A percentile compares a stretch with the other conserved stretches of the same genome.
Conservation (phyloP, 2,113 vertebrate species). For the Desmodus rotundus region DNA sequence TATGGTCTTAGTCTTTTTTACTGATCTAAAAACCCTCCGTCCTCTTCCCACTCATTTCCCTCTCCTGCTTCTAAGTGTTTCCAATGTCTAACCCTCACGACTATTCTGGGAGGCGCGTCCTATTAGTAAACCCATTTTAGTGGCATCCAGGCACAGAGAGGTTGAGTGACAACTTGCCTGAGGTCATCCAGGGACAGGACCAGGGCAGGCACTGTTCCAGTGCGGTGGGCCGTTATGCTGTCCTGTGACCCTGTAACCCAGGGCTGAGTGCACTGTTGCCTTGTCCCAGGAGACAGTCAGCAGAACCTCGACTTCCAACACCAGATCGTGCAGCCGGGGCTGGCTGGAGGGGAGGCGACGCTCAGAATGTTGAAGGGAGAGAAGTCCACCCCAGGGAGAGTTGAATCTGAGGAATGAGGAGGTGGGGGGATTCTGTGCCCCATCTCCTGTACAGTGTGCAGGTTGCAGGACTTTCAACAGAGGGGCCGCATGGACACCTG, state of each 20-base stretch:
- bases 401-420: neutral
- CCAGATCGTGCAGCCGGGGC: neutral
- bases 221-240: neutral
- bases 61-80: neutral
- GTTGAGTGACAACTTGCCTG: neutral
- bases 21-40: neutral
- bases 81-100: neutral
- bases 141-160: neutral
- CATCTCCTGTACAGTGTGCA: neutral
- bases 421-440: neutral
- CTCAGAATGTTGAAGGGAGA: neutral
- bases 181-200: neutral
- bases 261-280: neutral
- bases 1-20: neutral
- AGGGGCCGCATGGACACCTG: fast-evolving
- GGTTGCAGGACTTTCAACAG: neutral
- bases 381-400: neutral
- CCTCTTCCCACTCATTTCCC: neutral
- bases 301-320: neutral
- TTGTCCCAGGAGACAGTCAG: neutral
- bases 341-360: no score
- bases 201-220: neutral
- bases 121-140: neutral
- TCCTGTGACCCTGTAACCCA: neutral
- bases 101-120: neutral